Evolutionary conservation across 1,140 invertebrate species (phyloP), one percentile per base, ranked within the genome.

Genomic region (Cherax quadricarinatus): DNA sequence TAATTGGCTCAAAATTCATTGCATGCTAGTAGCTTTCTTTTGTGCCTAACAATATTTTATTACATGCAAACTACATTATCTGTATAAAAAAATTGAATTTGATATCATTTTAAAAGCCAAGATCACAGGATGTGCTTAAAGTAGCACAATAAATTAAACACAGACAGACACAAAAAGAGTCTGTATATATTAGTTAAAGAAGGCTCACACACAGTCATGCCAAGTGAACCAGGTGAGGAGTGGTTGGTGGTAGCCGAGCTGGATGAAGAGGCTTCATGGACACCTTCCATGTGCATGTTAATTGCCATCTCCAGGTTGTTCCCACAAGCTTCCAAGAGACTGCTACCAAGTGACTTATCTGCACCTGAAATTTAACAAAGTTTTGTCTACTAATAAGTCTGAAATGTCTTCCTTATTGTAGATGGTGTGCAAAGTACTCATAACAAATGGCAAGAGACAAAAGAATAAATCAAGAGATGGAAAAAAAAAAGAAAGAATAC

Each of bases 301-400:
- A 96, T 95, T 16, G 96, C 96, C 93, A 95, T 94, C 91, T 96
- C 95, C 79, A 96, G 87, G 93, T 96, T 96, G 57, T 95, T 95
- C 91, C 95, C 94, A 94, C 96, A 96, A 48, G 95, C 95, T 92
- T 96, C 95, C 66, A 96, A 93, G 57, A 96, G 94, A 66, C 79
- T 93, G 21, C 57, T 70, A 21, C 88, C 92, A 12, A 93, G 75
- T 30, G 75, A 57, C 24, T 86, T 85, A 41, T 89, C 85, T 48
- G 88, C 92, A 80, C 92, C 92, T 93, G 48, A n/a, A 89, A 83
- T 85, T 41, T 41, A 81, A 53, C 66, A 73, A n/a, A 89, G 9
- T 89, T 57, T 24, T 57, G 21, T 66, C 62, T 18, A 82, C 53
- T 53, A 82, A 49, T 79, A 78, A 80, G 10, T 30, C 21, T n/a